Evolutionary conservation across 2,888 invertebrate species (phyloP).

Genomic region (Eretmocerus hayati): DNA sequence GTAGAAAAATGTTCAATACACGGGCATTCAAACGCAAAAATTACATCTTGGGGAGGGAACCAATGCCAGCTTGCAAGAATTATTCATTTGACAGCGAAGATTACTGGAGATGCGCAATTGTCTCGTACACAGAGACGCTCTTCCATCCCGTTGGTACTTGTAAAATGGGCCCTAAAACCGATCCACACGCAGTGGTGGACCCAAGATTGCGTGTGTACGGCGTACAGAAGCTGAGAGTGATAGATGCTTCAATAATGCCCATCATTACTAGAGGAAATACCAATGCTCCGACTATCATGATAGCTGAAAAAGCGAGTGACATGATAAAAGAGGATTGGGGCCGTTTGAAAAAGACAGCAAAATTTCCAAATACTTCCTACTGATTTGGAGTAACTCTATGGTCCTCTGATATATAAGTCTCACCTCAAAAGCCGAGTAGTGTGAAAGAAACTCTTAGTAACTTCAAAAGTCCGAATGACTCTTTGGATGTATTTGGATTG

Average conservation of each 20-base stretch:
- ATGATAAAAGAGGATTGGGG: constrained; percentile 49
- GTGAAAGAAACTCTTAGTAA: too few relatives aligned
- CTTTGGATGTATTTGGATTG: too few relatives aligned
- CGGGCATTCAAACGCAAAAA: not conserved
- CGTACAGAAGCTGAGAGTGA: constrained; percentile 49
- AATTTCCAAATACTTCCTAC: too few relatives aligned
- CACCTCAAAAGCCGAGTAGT: too few relatives aligned
- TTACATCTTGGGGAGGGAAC: not conserved
- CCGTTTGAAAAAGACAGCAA: too few relatives aligned
- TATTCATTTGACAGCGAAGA: constrained; percentile 50
- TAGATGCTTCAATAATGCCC: constrained; percentile 55
- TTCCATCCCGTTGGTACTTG: constrained; percentile 51
- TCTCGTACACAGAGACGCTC: constrained; percentile 61
- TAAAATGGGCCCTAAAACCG: constrained; percentile 46
- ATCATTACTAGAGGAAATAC: constrained; percentile 52
- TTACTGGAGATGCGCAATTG: constrained; percentile 68
- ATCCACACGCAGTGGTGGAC: constrained; percentile 50
- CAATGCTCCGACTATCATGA: constrained; percentile 53
- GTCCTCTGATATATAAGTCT: too few relatives aligned
- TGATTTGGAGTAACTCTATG: too few relatives aligned
- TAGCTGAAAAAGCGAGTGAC: constrained; percentile 54
- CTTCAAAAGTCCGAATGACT: too few relatives aligned
- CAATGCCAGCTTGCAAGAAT: not conserved
- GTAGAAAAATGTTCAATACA: not conserved
- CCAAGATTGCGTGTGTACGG: constrained; percentile 48